These are phyloP conservation scores for Campopleginae sp. DNA, from an alignment of 2,888 invertebrate species.

Conservation along the genomic window DNA sequence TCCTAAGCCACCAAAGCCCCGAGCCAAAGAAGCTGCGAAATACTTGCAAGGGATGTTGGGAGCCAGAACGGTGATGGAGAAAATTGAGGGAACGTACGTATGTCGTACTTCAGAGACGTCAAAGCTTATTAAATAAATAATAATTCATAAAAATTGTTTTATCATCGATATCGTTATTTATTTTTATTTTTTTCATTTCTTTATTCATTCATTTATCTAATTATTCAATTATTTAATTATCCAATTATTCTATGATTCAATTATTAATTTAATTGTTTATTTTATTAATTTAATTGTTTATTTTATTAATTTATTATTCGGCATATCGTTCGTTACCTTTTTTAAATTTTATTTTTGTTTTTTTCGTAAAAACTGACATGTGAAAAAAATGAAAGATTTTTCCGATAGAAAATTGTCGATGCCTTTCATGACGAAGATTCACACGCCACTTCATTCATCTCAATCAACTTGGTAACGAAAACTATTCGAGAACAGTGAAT, in stretches of 20 bases:
- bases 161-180: too few relatives aligned
- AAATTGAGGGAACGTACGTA: background rate
- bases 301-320: too few relatives aligned
- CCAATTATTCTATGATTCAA: too few relatives aligned
- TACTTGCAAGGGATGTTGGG: background rate
- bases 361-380: background rate
- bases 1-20: slow-evolving; percentile 33
- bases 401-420: slow-evolving; percentile 1
- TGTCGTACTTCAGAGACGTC: background rate
- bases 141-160: background rate
- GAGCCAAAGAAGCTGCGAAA: slow-evolving; percentile 23
- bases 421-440: background rate
- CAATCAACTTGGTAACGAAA: slow-evolving; percentile 6
- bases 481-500: background rate
- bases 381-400: background rate
- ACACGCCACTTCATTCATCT: slow-evolving; percentile 1
- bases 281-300: too few relatives aligned
- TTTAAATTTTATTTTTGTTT: too few relatives aligned
- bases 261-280: too few relatives aligned
- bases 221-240: too few relatives aligned
- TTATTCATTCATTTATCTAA: too few relatives aligned
- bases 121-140: background rate
- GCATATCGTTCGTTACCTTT: too few relatives aligned
- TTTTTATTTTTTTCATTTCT: too few relatives aligned
- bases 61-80: slow-evolving; percentile 1